These are phyloP conservation scores for Myiozetetes cayanensis DNA, from an alignment of 2,113 vertebrate genomes.

Conservation along the genomic window DNA sequence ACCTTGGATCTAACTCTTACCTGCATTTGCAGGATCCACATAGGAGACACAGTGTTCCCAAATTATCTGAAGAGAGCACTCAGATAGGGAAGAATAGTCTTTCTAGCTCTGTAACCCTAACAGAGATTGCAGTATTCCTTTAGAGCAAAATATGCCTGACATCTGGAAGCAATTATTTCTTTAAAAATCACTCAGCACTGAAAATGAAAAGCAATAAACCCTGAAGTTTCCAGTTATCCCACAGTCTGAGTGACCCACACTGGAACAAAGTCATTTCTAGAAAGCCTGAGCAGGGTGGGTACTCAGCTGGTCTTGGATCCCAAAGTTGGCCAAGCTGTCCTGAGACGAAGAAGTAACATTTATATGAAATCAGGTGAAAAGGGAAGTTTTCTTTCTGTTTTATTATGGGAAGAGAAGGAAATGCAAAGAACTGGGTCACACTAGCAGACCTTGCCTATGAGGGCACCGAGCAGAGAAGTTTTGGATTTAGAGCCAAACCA, in stretches of 20 bases:
- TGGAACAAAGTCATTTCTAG: not conserved
- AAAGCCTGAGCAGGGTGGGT: not conserved
- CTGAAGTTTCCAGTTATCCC: not conserved
- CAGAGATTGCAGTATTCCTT: conserved; percentile 18
- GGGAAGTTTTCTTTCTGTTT: not conserved
- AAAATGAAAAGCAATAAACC: conserved; percentile 26
- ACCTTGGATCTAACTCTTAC: not conserved
- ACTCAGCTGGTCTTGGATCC: not conserved
- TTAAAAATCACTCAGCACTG: conserved; percentile 6
- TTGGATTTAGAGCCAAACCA: not conserved
- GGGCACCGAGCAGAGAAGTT: not conserved
- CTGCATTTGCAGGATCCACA: not conserved
- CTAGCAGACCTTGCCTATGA: not conserved
- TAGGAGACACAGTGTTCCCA: not conserved
- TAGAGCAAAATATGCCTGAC: not conserved
- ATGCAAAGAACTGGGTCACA: not conserved
- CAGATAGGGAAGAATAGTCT: not conserved
- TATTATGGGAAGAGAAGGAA: not conserved
- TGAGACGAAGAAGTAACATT: not conserved
- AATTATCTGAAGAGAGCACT: not conserved
- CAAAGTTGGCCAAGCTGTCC: not conserved
- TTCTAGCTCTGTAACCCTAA: not conserved
- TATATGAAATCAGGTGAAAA: not conserved
- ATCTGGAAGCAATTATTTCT: conserved; percentile 56
- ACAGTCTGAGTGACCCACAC: not conserved